phyloP scores from a whole-genome alignment of 2,888 invertebrate genomes.

The Dicyrtoma fusca region DNA sequence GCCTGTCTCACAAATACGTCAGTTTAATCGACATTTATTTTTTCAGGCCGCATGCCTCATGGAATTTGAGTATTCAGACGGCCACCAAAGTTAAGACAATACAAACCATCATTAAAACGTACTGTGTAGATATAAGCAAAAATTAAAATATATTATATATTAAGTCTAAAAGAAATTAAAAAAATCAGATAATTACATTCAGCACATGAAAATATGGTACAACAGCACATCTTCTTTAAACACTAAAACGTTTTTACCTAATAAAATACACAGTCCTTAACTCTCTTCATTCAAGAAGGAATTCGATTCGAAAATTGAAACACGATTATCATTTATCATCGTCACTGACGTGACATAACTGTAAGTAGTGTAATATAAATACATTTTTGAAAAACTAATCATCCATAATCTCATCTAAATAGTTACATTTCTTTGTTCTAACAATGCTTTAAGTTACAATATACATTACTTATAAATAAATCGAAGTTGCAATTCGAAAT shows the following conservation, averaged over 20 bases:
- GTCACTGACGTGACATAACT: no score
- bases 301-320: background rate
- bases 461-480: background rate
- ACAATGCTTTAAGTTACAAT: background rate
- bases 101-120: no score
- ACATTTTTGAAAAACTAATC: background rate
- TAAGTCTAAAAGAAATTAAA: background rate
- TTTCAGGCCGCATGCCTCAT: no score
- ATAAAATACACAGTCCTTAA: slow-evolving; percentile 13
- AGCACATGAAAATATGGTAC: no score
- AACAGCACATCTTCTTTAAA: no score
- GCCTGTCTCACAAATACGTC: background rate
- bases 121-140: no score
- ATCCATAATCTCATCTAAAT: background rate
- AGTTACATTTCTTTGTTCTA: background rate
- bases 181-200: background rate
- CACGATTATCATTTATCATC: slow-evolving; percentile 1
- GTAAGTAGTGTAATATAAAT: background rate
- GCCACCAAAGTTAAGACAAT: no score
- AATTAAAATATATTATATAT: background rate
- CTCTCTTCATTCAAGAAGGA: slow-evolving; percentile 5
- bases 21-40: background rate
- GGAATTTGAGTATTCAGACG: no score
- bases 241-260: background rate
- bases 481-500: no score